phyloP scores from a whole-genome alignment of 2,797 vertebrate species.

The Pampus argenteus region DNA sequence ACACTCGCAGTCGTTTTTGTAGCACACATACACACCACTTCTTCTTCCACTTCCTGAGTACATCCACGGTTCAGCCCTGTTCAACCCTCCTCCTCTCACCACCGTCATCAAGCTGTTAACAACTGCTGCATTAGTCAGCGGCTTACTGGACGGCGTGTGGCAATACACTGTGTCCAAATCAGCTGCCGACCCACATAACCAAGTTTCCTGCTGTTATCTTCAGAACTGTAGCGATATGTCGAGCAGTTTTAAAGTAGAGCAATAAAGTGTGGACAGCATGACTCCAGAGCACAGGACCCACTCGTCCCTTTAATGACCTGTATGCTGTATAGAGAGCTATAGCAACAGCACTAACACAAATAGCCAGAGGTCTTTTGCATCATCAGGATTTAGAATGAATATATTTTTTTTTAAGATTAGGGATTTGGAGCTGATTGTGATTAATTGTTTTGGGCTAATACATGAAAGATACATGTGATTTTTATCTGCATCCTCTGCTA shows the following conservation, averaged over 20 bases:
- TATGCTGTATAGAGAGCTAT: background rate
- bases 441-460: background rate
- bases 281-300: background rate
- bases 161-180: constrained; percentile 50
- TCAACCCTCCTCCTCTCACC: constrained; percentile 25
- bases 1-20: constrained; percentile 42
- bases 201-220: constrained; percentile 25
- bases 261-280: background rate
- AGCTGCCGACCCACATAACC: constrained; percentile 37
- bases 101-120: constrained; percentile 20
- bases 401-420: background rate
- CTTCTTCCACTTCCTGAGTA: constrained; percentile 70
- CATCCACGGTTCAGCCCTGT: constrained; percentile 64
- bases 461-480: background rate
- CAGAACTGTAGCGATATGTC: constrained; percentile 12
- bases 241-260: background rate
- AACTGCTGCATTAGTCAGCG: constrained; percentile 52
- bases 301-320: background rate
- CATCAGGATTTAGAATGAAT: background rate
- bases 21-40: constrained; percentile 49
- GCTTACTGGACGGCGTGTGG: constrained; percentile 52
- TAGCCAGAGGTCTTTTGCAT: background rate
- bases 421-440: background rate
- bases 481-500: constrained; percentile 15
- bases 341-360: constrained; percentile 4